Evolutionary conservation across 2,113 vertebrate species (phyloP), one percentile per base, ranked within the genome.

Genomic region (Lepus americanus): DNA sequence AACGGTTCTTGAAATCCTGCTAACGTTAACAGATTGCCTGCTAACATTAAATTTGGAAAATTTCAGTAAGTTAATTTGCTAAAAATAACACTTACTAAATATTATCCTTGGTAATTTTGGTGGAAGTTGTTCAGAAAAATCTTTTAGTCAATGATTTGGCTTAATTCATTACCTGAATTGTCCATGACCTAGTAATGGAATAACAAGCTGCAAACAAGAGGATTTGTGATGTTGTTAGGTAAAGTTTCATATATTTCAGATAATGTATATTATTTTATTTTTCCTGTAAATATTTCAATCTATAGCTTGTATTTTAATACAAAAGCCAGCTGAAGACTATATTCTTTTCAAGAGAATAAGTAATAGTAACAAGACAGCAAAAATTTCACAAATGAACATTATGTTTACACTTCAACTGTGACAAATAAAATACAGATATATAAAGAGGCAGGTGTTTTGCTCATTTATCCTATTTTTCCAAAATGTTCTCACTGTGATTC

Each of bases 31-130:
- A 44, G 44, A 44, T 44, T 44, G 44, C 44, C 87, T 96, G 64
- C 82, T 98, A 85, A 96, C 77, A 97, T 96, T 97, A 83, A 94
- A 97, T 97, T 98, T 98, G 91, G 19, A 59, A 59, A 69, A 19
- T 36, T 97, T 98, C 81, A 96, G 73, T 94, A 97, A 98, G 96
- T 97, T 97, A 97, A 96, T 98, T 97, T 94, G 77, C 96, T 98
- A 97, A 97, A 66, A 81, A 92, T 96, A 97, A 95, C 87, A 97
- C 74, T 97, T 97, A 97, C 97, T 98, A 96, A 97, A 96, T 96
- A 87, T 91, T 97, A 0, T 85, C 83, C 95, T 93, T 96, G 97
- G 90, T 77, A 95, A 87, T 53, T 73, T 87, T 81, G 87, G 17
- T 17, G 55, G 19, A 33, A 25, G 22, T 55, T 70, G 66, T 19